These are phyloP conservation scores for Melikaiella ostensackeni DNA, from an alignment of 2,888 invertebrate species.

Conservation along the genomic window DNA sequence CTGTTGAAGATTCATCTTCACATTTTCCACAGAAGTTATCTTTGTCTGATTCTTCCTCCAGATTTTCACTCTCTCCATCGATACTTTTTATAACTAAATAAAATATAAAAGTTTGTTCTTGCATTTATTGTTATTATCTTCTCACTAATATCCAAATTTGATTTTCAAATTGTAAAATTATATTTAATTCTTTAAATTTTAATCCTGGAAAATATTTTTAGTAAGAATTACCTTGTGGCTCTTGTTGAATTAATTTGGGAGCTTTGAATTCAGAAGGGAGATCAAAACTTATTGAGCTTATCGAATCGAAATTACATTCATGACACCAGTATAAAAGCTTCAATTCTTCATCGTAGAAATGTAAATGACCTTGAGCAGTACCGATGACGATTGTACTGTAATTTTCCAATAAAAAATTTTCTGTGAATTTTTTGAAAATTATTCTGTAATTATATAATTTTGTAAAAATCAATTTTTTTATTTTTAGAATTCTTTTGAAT, in stretches of 20 bases:
- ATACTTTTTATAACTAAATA: neutral
- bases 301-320: constrained; percentile 77
- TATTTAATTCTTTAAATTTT: neutral
- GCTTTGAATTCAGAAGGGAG: constrained; percentile 50
- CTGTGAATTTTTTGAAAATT: constrained; percentile 17
- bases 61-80: neutral
- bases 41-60: constrained; percentile 40
- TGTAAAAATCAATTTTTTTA: neutral
- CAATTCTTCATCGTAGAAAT: constrained; percentile 81
- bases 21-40: constrained; percentile 1
- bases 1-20: constrained; percentile 40
- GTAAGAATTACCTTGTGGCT: neutral
- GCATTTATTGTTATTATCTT: too few species aligned
- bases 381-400: constrained; percentile 80
- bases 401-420: constrained; percentile 18
- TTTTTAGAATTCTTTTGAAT: too few species aligned
- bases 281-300: constrained; percentile 80
- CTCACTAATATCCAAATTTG: too few species aligned
- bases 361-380: constrained; percentile 79
- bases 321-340: constrained; percentile 81
- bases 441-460: constrained; percentile 27
- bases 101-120: too few species aligned
- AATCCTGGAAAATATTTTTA: neutral
- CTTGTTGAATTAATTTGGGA: constrained; percentile 43
- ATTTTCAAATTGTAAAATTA: neutral